Evolutionary conservation across 1,140 invertebrate genomes (phyloP).

Genomic region (Phymastichus coffea): DNA sequence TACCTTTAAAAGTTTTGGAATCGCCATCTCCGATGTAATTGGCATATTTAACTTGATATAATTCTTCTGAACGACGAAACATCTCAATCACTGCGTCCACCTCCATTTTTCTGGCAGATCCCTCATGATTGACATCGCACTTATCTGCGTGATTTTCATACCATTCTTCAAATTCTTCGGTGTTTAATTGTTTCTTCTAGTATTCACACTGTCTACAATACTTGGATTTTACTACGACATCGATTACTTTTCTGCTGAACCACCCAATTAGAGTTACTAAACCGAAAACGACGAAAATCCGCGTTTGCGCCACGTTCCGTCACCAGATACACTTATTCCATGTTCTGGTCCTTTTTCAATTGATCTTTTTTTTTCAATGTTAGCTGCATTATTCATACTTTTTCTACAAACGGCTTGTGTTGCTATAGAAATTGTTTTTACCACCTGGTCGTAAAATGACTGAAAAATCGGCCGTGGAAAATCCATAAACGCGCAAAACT

Average conservation of each 20-base stretch:
- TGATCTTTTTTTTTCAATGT: conserved; percentile 14
- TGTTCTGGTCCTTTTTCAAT: not conserved
- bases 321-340: conserved; percentile 20
- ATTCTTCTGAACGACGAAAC: conserved; percentile 18
- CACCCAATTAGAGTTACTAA: conserved; percentile 25
- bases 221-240: conserved; percentile 18
- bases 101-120: conserved; percentile 32
- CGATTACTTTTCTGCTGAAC: conserved; percentile 23
- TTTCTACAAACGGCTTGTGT: conserved; percentile 15
- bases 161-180: conserved; percentile 17
- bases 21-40: conserved; percentile 35
- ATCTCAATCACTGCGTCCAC: conserved; percentile 10
- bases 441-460: conserved; percentile 21
- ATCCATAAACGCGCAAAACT: conserved; percentile 26
- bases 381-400: conserved; percentile 26
- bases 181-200: conserved; percentile 9
- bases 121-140: conserved; percentile 29
- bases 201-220: conserved; percentile 18
- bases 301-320: conserved; percentile 31
- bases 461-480: conserved; percentile 22
- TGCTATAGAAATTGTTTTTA: conserved; percentile 5
- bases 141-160: conserved; percentile 18
- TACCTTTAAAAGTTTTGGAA: conserved; percentile 32
- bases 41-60: conserved; percentile 33
- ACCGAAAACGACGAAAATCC: conserved; percentile 30